Evolutionary conservation across 2,888 invertebrate genomes (phyloP), one percentile per base, ranked within the genome.

Genomic region (Melinaea menophilus): DNA sequence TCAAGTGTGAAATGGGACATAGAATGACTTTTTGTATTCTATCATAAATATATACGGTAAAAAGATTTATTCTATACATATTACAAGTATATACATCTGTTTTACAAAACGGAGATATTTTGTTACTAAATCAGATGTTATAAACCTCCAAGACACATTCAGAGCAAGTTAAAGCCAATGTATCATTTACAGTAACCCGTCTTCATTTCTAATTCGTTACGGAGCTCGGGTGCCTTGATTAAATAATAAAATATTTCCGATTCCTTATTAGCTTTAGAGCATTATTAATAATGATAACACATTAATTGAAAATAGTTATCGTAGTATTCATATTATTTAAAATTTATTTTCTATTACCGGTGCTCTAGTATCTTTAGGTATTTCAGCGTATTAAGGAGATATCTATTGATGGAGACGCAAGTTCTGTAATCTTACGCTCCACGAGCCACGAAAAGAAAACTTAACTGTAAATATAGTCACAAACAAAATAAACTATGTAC

Each of bases 401-500:
- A 54, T 48, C 4, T 31, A 34, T 55, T 58, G 55, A 60, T 58
- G 41, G 55, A 51, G 55, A 63, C 62, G 62, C 62, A 63, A 63
- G 46, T 31, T 64, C 57, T 59, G 55, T 33, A 62, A 57, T 77
- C 75, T 77, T 72, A 81, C 82, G 87, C 83, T 75, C 76, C 78
- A 79, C 70, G 72, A 74, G 62, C 61, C 75, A 73, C 75, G 73
- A 76, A 84, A 74, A 73, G 71, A 71, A 59, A 62, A 64, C 51
- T 65, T 88, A 89, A 90, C 89, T 85, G 90, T 90, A 88, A 80
- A 83, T 80, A 79, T 77, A 78, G 79, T 84, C 81, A 78, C 84
- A 79, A 81, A 84, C 82, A 82, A 83, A 84, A 84, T 82, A 76
- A 66, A 78, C 78, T 75, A 41, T 41, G 77, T 79, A 77, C 77